Evolutionary conservation across 2,113 vertebrate genomes (phyloP).

Genomic region (Zosterops lateralis): DNA sequence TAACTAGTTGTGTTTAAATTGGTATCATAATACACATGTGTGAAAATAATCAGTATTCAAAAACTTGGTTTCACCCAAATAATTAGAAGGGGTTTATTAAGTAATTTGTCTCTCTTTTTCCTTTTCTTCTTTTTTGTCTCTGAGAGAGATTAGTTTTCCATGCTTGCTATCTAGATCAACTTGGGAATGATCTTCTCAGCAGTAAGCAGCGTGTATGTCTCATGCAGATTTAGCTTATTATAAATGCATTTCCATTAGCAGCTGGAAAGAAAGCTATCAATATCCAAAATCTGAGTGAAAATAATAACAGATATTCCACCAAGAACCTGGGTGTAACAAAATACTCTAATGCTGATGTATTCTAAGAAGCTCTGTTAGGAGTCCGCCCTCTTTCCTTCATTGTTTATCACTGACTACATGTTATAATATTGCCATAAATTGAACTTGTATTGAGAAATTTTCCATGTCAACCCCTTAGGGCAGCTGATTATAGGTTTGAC

Average conservation of each 20-base stretch:
- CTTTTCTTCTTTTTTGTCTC: not conserved
- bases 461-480: constrained; percentile 73
- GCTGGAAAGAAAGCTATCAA: constrained; percentile 13
- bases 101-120: not conserved
- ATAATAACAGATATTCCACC: not conserved
- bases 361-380: not conserved
- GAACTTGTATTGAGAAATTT: constrained; percentile 75
- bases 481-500: constrained; percentile 83
- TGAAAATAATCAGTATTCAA: not conserved
- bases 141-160: not conserved
- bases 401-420: constrained; percentile 22
- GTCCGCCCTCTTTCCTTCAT: not conserved
- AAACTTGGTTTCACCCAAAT: not conserved
- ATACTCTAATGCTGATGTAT: not conserved
- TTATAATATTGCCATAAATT: constrained; percentile 69
- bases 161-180: not conserved
- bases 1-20: not conserved
- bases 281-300: not conserved
- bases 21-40: not conserved
- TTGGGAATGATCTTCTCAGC: constrained; percentile 5
- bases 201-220: not conserved
- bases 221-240: not conserved
- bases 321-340: not conserved
- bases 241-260: not conserved
- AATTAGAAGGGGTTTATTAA: not conserved